Base-by-base conservation (phyloP, 2,888 invertebrate species). In the Drosophila pseudotakahashii region DNA sequence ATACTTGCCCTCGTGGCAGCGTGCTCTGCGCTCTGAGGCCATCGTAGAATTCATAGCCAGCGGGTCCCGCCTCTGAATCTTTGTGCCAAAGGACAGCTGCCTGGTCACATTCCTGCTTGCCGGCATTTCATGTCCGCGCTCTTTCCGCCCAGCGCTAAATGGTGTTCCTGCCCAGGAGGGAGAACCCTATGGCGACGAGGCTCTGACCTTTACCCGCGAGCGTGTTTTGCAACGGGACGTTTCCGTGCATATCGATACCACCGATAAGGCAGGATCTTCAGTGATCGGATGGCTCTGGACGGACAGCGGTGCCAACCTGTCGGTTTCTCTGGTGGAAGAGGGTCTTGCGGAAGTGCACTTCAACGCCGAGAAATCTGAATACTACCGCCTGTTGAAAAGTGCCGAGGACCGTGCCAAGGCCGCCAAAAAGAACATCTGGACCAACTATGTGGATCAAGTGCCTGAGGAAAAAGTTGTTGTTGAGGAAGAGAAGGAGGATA, bases 31-130 rank as follows among this genome's bases (percentile, higher is more conserved):
- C 77, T 96, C 96, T 50, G 98, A 98, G 90, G 99, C 96, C 5
- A 95, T 97, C 13, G 98, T 99, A 4, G 99, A 99, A 91, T 99
- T 98, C 91, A 98, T 99, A 1, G 97, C 98, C 0, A 98, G 98
- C 89, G 99, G 99, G 16, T 98, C 99, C 0, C 94, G 99, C 48
- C 93, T 99, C 89, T 95, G 99, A 76, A 92, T 99, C 9, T 99
- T 96, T 92, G 95, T 99, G 78, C 98, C 98, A 2, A 98, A 98
- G 91, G 98, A 98, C 88, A 98, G 98, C 61, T 97, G 98, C 78
- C 93, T 99, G 60, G 96, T 99, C 60, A 99, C 99, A 5, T 98
- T 99, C 93, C 94, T 99, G 54, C 94, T 92, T 90, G 93, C 92
- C 90, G 95, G 96, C 69, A 96, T 96, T 76, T 94, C 93, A 70